Percentiles rank a stretch among this genome's conserved stretches.
Evolutionary conservation across 2,113 vertebrate species (phyloP).

Genomic region (Malurus cyaneus): DNA sequence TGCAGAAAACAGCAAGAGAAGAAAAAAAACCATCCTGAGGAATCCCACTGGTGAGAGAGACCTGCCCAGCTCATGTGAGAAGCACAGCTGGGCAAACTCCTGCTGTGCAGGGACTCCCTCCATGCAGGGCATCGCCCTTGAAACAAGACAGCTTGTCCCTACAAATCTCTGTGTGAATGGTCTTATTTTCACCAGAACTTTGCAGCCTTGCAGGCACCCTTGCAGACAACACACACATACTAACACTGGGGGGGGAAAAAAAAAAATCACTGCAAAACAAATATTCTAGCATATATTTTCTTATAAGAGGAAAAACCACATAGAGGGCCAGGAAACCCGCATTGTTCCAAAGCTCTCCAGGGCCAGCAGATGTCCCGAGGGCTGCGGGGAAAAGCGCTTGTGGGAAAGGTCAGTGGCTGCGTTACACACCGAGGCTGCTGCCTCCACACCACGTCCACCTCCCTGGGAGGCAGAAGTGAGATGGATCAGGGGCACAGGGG

Average conservation of each 20-base stretch:
- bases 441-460: rapidly evolving
- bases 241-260: background rate
- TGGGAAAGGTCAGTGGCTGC: constrained; percentile 20
- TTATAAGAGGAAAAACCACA: constrained; percentile 43
- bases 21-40: background rate
- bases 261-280: background rate
- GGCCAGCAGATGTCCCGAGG: constrained; percentile 27
- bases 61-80: background rate
- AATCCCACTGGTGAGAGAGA: background rate
- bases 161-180: background rate
- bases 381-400: background rate
- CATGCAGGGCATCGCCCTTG: background rate
- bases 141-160: background rate
- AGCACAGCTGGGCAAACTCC: background rate
- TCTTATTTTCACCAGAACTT: background rate
- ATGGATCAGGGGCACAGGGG: background rate
- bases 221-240: background rate
- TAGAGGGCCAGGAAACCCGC: background rate
- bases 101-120: background rate
- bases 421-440: background rate
- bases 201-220: background rate
- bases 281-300: constrained; percentile 18
- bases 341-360: constrained; percentile 40
- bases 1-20: background rate
- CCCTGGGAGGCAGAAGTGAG: background rate